Evolutionary conservation across 2,888 invertebrate species (phyloP), one percentile per base, ranked within the genome.

Genomic region (Bellardia bayeri): DNA sequence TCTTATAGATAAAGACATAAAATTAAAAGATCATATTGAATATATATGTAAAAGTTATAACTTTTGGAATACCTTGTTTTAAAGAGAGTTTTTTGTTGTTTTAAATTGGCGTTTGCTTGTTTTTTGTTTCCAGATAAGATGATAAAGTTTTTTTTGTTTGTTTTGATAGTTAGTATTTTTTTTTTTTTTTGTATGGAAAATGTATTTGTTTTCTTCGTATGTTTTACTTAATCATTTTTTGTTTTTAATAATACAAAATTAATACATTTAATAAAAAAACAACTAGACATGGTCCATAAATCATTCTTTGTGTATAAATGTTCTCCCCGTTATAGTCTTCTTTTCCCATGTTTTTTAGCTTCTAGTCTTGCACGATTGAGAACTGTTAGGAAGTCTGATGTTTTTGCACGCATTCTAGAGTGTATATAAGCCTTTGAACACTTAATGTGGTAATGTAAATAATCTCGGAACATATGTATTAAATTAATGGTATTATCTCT

Each of bases 391-490:
- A 99, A 99, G 93, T 99, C 99, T 88, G 97, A 97, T 45, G 99
- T 99, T 96, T 99, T 99, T 94, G 99, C 98, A 92, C 99, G 96
- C 99, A 99, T 99, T 93, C 99, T 96, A 89, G 99, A 98, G 94
- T 99, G 99, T 94, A 99, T 99, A 94, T 99, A 99, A 91, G 99
- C 99, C 96, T 99, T 99, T 93, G 98, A 98, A 96, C 99, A 99
- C 95, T 99, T 99, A 95, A 99, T 99, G 95, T 99, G 99, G 95
- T 99, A 99, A 95, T 99, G 99, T 93, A 99, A 96, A 94, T 99
- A 99, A 95, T 99, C 98, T 94, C 99, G 96, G 95, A 99, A 98
- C 96, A 99, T 99, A 94, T 99, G 99, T 93, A 99, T 98, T 94
- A 99, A 95, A 95, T 99, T 99, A 94, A 99, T 99, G 86, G 99